phyloP scores from a whole-genome alignment of 2,797 vertebrate genomes.

The Diplodus sargus region DNA sequence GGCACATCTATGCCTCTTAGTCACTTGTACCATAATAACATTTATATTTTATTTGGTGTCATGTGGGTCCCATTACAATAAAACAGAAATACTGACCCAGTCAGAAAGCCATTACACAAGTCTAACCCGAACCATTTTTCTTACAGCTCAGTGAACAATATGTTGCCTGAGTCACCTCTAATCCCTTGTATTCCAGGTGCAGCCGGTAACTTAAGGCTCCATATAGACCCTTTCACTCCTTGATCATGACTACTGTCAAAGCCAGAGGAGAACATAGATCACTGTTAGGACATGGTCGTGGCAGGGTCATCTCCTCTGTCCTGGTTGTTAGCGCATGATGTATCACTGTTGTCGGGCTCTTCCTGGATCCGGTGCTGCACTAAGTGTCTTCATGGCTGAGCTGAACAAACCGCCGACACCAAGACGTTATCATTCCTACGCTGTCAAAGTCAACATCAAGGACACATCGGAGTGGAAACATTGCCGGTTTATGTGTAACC shows the following conservation, averaged over 20 bases:
- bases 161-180: neutral
- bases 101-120: slow-evolving; percentile 25
- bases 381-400: slow-evolving; percentile 29
- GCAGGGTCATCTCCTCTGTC: slow-evolving; percentile 56
- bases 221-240: slow-evolving; percentile 52
- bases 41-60: slow-evolving; percentile 24
- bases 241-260: slow-evolving; percentile 68
- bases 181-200: slow-evolving; percentile 1
- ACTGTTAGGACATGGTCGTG: slow-evolving; percentile 62
- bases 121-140: slow-evolving; percentile 8
- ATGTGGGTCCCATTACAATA: slow-evolving; percentile 20
- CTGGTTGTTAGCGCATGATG: slow-evolving; percentile 62
- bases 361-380: slow-evolving; percentile 9
- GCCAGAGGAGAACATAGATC: slow-evolving; percentile 59
- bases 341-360: slow-evolving; percentile 55
- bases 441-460: slow-evolving; percentile 32
- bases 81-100: slow-evolving; percentile 30
- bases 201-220: slow-evolving; percentile 33
- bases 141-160: slow-evolving; percentile 17
- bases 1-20: neutral
- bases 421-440: slow-evolving; percentile 14
- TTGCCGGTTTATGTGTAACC: neutral
- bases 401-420: slow-evolving; percentile 27
- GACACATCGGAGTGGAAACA: slow-evolving; percentile 17
- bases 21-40: slow-evolving; percentile 7